Evolutionary conservation across 53 echinoderm and acorn worm species (phyloP).

Genomic region (Echinometra lucunter): DNA sequence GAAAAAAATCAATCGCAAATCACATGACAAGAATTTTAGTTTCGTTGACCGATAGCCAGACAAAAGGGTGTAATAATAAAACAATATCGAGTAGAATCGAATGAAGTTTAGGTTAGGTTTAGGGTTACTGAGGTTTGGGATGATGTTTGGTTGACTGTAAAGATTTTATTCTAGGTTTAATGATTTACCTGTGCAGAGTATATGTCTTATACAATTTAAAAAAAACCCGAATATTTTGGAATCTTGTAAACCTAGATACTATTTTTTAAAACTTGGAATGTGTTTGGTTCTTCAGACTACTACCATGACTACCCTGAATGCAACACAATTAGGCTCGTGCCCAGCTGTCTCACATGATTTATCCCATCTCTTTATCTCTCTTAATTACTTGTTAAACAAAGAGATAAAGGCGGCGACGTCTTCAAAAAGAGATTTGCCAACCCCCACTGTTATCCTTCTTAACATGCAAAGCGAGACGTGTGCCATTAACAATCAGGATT

Average conservation of each 20-base stretch:
- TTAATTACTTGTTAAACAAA: constrained; percentile 61
- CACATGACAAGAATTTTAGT: no score
- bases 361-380: constrained; percentile 15
- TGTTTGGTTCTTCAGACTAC: background rate
- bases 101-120: no score
- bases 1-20: no score
- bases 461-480: constrained; percentile 35
- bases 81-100: no score
- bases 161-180: no score
- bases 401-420: constrained; percentile 37
- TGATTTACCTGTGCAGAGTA: no score
- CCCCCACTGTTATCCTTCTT: constrained; percentile 40
- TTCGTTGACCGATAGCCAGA: no score
- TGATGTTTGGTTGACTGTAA: no score
- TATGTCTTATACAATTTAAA: no score
- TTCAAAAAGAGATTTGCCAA: constrained; percentile 30
- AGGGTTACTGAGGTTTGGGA: no score
- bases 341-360: constrained; percentile 48
- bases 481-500: constrained; percentile 54
- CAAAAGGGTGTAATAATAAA: no score
- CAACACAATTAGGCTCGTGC: constrained; percentile 37
- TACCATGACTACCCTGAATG: background rate
- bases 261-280: background rate
- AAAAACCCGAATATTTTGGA: no score
- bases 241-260: background rate